A percentile compares a stretch with the other conserved stretches of the same genome.
Conservation (phyloP, 2,113 vertebrate genomes). For the Callospermophilus lateralis region DNA sequence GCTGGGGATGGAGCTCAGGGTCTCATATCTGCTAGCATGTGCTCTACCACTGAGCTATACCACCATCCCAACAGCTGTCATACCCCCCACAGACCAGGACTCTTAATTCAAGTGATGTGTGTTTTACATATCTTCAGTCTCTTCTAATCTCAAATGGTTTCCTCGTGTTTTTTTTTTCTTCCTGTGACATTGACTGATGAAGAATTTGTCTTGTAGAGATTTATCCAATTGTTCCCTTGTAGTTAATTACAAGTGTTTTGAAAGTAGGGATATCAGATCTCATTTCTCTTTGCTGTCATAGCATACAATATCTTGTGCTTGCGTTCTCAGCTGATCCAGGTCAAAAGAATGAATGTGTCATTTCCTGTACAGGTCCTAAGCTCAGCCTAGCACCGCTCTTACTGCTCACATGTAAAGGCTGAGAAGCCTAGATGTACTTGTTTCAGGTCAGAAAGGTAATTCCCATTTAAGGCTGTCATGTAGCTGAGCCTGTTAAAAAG, state of each 20-base stretch:
- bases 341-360: background rate
- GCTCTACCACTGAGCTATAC: too few relatives aligned
- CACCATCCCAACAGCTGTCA: background rate
- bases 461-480: background rate
- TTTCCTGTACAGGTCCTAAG: background rate
- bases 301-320: background rate
- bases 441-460: background rate
- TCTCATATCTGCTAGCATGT: too few relatives aligned
- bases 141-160: background rate
- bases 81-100: background rate
- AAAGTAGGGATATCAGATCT: background rate
- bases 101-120: background rate
- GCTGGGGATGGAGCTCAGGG: background rate
- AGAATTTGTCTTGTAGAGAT: background rate
- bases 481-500: background rate
- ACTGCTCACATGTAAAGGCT: background rate
- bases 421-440: background rate
- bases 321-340: background rate
- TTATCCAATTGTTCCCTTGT: slow-evolving; percentile 29
- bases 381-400: background rate
- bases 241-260: background rate
- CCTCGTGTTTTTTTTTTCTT: background rate
- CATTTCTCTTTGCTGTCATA: background rate
- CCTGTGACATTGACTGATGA: background rate
- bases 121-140: background rate